A percentile compares a stretch with the other conserved stretches of the same genome.
phyloP scores from a whole-genome alignment of 2,797 vertebrate species.

The Crypturellus tataupa region DNA sequence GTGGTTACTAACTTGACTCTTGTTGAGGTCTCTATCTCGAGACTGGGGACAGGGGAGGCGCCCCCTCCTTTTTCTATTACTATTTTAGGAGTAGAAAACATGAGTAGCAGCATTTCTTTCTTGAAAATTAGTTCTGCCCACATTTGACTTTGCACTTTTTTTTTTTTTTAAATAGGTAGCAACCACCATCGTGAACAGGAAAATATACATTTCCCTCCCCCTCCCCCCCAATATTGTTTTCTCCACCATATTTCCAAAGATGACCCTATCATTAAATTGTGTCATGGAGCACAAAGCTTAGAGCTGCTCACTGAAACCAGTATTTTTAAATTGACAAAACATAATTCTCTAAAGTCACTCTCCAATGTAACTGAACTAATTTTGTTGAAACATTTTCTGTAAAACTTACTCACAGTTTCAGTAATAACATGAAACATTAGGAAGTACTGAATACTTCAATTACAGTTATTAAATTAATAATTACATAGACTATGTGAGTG shows the following conservation, averaged over 20 bases:
- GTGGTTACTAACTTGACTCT: background rate
- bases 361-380: background rate
- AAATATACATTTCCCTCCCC: too few relatives aligned
- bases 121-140: background rate
- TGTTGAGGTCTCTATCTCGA: background rate
- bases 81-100: background rate
- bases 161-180: background rate
- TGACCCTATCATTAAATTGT: background rate
- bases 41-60: too few relatives aligned
- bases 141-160: background rate
- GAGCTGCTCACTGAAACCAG: background rate
- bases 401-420: background rate
- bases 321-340: background rate
- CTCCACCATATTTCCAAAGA: too few relatives aligned
- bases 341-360: background rate
- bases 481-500: background rate
- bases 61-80: background rate
- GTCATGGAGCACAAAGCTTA: background rate
- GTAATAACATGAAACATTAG: background rate
- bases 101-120: background rate
- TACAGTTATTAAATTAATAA: background rate
- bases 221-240: too few relatives aligned
- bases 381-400: background rate
- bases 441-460: background rate
- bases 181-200: background rate